phyloP scores from a whole-genome alignment of 2,888 invertebrate genomes.

The Sarcophaga rosellei region DNA sequence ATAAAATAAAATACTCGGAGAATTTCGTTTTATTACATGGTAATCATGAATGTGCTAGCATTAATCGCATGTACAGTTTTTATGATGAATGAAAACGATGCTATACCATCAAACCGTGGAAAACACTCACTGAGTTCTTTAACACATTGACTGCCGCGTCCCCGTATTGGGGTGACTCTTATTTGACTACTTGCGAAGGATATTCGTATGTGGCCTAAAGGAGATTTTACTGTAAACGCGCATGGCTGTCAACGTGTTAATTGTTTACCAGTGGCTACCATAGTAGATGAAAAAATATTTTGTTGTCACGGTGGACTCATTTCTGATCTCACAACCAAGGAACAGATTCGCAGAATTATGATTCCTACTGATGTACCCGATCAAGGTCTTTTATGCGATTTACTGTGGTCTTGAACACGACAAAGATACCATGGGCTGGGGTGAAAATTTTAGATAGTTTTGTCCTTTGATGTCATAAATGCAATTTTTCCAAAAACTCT shows the following conservation, averaged over 20 bases:
- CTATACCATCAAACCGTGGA: conserved; percentile 99
- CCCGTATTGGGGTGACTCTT: too few relatives aligned
- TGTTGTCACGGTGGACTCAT: conserved; percentile 93
- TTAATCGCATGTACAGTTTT: conserved; percentile 99
- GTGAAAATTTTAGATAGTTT: too few relatives aligned
- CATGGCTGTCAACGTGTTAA: too few relatives aligned
- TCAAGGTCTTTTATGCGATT: conserved; percentile 97
- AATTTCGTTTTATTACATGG: conserved; percentile 98
- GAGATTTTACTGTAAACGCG: too few relatives aligned
- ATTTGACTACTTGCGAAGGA: too few relatives aligned
- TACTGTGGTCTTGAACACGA: conserved; percentile 99
- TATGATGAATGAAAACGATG: conserved; percentile 97
- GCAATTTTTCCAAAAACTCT: too few relatives aligned
- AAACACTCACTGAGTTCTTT: conserved; percentile 99
- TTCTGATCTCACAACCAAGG: conserved; percentile 97
- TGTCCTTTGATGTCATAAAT: too few relatives aligned
- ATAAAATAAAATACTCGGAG: conserved; percentile 99
- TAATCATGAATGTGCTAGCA: conserved; percentile 99
- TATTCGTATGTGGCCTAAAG: too few relatives aligned
- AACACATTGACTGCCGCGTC: too few relatives aligned
- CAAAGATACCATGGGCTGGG: conserved; percentile 99
- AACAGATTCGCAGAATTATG: conserved; percentile 99
- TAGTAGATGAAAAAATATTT: conserved; percentile 89
- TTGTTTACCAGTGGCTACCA: conserved; percentile 99
- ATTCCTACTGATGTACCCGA: conserved; percentile 99